Percentiles rank a stretch among this genome's conserved stretches.
Evolutionary conservation across 2,113 vertebrate species (phyloP).

Genomic region (Eublepharis macularius): DNA sequence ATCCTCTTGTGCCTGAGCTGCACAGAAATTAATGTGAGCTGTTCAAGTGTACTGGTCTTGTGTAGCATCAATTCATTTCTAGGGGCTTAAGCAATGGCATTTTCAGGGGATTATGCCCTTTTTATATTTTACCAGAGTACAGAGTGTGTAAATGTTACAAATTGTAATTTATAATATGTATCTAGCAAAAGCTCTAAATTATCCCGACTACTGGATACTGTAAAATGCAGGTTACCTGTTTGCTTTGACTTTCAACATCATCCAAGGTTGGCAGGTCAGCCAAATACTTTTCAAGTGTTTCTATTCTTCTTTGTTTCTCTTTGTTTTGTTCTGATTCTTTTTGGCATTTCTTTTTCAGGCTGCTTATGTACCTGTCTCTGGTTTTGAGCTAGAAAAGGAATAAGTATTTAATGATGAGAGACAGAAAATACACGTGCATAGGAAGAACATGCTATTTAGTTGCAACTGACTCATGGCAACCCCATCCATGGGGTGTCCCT

Average conservation of each 20-base stretch:
- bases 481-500: no score
- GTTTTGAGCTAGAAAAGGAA: conserved; percentile 87
- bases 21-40: not conserved
- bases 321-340: conserved; percentile 90
- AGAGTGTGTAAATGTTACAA: not conserved
- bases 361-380: conserved; percentile 93
- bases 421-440: conserved; percentile 18
- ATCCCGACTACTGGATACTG: not conserved
- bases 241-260: conserved; percentile 85
- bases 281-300: conserved; percentile 95
- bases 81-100: not conserved
- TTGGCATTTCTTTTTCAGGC: conserved; percentile 94
- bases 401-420: conserved; percentile 24
- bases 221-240: conserved; percentile 79
- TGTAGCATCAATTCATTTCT: not conserved
- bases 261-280: conserved; percentile 92
- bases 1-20: not conserved
- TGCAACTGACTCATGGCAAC: no score
- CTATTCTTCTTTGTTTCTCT: conserved; percentile 92
- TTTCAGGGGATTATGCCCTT: not conserved
- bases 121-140: not conserved
- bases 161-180: not conserved
- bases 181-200: not conserved
- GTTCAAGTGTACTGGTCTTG: not conserved
- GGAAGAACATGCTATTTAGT: no score